A percentile compares a stretch with the other conserved stretches of the same genome.
Evolutionary conservation across 1,140 invertebrate species (phyloP).

Genomic region (Drosophila pachea): DNA sequence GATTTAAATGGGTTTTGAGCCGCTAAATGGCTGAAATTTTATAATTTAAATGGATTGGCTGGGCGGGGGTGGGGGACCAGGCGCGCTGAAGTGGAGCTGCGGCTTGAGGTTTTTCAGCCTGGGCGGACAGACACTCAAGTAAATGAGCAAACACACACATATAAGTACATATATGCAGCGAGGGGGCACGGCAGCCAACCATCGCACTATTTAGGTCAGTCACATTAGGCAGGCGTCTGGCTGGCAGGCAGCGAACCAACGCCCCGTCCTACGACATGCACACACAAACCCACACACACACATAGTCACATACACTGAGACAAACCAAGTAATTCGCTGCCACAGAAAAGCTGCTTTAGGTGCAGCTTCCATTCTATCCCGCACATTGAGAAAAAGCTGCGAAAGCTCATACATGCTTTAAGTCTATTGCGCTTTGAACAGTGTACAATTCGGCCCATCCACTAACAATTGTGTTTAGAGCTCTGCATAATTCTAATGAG

Average conservation of each 20-base stretch:
- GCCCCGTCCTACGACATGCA: slow-evolving; percentile 2
- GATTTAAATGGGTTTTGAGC: slow-evolving; percentile 67
- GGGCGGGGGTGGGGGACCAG: slow-evolving; percentile 19
- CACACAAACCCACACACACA: no score
- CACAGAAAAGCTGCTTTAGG: neutral
- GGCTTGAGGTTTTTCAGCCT: slow-evolving; percentile 47
- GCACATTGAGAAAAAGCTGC: no score
- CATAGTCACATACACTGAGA: neutral
- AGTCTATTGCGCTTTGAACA: neutral
- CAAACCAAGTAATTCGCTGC: neutral
- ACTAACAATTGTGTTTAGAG: slow-evolving; percentile 19
- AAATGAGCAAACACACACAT: slow-evolving; percentile 52
- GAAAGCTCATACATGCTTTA: no score
- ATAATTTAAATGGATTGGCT: slow-evolving; percentile 65
- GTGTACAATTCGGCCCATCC: slow-evolving; percentile 4
- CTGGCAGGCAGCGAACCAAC: slow-evolving; percentile 46
- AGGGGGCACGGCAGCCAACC: slow-evolving; percentile 49
- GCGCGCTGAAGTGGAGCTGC: neutral
- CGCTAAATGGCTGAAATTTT: slow-evolving; percentile 70
- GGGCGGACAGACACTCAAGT: slow-evolving; percentile 56
- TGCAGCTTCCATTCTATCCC: neutral
- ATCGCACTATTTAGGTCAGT: slow-evolving; percentile 73
- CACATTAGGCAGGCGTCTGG: slow-evolving; percentile 69
- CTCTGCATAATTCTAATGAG: slow-evolving; percentile 64
- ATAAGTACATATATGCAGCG: neutral